Percentiles rank a stretch among this genome's conserved stretches.
These are phyloP conservation scores for Labia minor DNA, from an alignment of 2,888 invertebrate genomes.

Conservation along the genomic window DNA sequence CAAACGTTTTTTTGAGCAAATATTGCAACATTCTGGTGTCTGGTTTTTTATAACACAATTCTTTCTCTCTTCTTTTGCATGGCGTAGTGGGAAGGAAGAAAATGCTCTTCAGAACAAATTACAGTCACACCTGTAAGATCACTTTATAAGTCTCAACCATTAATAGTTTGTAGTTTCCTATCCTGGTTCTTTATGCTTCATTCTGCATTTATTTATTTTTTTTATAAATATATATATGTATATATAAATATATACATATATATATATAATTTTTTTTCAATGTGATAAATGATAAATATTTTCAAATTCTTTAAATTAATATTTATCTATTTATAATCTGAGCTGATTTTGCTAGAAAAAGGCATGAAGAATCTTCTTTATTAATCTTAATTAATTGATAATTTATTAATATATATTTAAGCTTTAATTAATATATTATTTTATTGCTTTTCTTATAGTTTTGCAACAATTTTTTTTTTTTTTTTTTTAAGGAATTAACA, in stretches of 20 bases:
- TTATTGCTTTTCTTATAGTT: too few species aligned
- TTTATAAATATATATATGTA: conserved; percentile 31
- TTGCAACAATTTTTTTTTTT: too few species aligned
- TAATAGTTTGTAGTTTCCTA: conserved; percentile 22
- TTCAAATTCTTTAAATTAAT: too few species aligned
- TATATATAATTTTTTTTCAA: not conserved
- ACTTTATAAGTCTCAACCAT: conserved; percentile 23
- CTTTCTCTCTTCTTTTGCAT: conserved; percentile 46
- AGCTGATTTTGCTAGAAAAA: not conserved
- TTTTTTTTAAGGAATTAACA: too few species aligned
- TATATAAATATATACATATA: too few species aligned
- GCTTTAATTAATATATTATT: too few species aligned
- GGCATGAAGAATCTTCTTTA: not conserved
- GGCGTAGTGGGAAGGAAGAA: conserved; percentile 55
- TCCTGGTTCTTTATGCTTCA: conserved; percentile 13
- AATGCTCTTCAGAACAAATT: conserved; percentile 56
- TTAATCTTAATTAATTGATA: not conserved
- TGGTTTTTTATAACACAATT: conserved; percentile 22
- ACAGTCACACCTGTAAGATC: conserved; percentile 54
- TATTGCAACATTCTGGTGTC: conserved; percentile 14
- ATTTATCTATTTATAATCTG: not conserved
- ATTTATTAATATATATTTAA: too few species aligned
- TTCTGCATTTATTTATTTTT: conserved; percentile 33
- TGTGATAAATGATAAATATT: not conserved
- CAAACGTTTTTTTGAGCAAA: conserved; percentile 9